Evolutionary conservation across 2,113 vertebrate genomes (phyloP).

Genomic region (Macrotus californicus): DNA sequence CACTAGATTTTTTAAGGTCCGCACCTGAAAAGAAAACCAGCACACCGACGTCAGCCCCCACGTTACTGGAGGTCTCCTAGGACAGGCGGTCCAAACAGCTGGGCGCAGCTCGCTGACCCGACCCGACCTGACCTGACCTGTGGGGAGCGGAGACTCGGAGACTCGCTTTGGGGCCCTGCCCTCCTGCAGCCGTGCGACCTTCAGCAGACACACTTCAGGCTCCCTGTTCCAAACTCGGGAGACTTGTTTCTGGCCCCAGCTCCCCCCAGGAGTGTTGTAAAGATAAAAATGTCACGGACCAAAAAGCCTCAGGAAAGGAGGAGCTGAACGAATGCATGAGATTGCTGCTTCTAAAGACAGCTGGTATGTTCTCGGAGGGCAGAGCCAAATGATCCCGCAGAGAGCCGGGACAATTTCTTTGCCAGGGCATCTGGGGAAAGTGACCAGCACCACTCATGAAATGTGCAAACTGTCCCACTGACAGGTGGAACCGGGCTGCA

Average conservation of each 20-base stretch:
- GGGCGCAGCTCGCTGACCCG: background rate
- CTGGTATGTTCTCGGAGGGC: slow-evolving; percentile 43
- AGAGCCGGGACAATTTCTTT: slow-evolving; percentile 25
- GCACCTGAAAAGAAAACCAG: background rate
- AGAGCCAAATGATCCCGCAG: background rate
- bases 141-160: background rate
- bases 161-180: background rate
- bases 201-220: background rate
- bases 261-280: slow-evolving; percentile 14
- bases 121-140: background rate
- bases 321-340: background rate
- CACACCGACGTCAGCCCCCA: background rate
- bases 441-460: slow-evolving; percentile 40
- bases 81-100: background rate
- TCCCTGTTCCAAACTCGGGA: background rate
- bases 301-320: slow-evolving; percentile 16
- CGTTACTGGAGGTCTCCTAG: background rate
- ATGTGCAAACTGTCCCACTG: slow-evolving; percentile 18
- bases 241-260: background rate
- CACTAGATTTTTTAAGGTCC: background rate
- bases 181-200: background rate
- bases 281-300: background rate
- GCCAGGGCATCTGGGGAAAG: slow-evolving; percentile 37
- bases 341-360: slow-evolving; percentile 48
- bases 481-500: background rate